These are phyloP conservation scores for Echiichthys vipera DNA, from an alignment of 2,797 vertebrate species.

Conservation along the genomic window DNA sequence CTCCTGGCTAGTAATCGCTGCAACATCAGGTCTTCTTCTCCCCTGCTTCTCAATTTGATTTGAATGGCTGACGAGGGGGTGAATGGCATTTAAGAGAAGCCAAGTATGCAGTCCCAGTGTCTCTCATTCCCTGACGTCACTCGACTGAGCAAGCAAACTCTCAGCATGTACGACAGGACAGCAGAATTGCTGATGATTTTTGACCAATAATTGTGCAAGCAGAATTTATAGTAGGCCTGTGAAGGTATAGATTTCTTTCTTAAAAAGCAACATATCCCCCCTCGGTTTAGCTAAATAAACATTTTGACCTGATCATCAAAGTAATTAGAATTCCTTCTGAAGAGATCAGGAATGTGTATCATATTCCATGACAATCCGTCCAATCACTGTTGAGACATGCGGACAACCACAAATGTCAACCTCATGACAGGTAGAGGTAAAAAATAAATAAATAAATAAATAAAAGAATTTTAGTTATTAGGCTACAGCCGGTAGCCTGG, in stretches of 20 bases:
- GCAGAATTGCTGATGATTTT: slow-evolving; percentile 25
- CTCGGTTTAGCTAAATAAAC: too few species aligned
- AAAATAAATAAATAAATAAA: too few species aligned
- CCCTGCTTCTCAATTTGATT: slow-evolving; percentile 67
- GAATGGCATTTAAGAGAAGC: slow-evolving; percentile 67
- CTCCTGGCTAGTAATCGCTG: slow-evolving; percentile 62
- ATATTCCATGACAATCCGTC: neutral
- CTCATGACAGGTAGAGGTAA: too few species aligned
- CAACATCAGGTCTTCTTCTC: slow-evolving; percentile 60
- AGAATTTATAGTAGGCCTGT: neutral
- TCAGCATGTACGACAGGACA: too few species aligned
- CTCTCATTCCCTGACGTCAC: slow-evolving; percentile 40
- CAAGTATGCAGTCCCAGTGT: slow-evolving; percentile 45
- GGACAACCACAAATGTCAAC: too few species aligned
- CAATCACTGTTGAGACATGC: neutral
- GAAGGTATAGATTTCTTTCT: neutral
- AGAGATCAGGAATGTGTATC: too few species aligned
- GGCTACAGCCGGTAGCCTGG: neutral
- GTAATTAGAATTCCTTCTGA: too few species aligned
- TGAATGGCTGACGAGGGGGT: slow-evolving; percentile 66
- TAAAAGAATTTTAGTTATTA: too few species aligned
- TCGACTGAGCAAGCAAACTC: slow-evolving; percentile 38
- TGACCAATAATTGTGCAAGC: neutral
- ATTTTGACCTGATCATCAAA: too few species aligned
- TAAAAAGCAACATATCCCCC: too few species aligned